These are phyloP conservation scores for Coregonus suidteri DNA, from an alignment of 2,797 vertebrate genomes.

Conservation along the genomic window DNA sequence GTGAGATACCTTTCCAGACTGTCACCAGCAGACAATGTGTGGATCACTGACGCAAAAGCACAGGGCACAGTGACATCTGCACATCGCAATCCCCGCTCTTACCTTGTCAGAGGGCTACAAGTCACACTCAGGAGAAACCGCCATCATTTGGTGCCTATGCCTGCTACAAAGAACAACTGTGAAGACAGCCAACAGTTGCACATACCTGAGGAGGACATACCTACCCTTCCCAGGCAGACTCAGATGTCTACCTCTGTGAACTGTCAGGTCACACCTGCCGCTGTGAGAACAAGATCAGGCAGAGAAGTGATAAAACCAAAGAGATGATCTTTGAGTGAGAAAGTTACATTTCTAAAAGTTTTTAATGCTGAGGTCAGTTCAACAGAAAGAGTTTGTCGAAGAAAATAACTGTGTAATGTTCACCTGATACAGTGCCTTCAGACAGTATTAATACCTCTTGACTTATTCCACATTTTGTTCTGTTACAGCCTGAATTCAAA, in stretches of 20 bases:
- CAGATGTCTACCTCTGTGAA: neutral
- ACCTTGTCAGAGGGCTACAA: conserved; percentile 3
- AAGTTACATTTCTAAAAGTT: neutral
- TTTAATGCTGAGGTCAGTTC: neutral
- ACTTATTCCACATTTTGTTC: too few relatives aligned
- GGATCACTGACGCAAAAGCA: neutral
- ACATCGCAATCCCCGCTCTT: conserved; percentile 3
- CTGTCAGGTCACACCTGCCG: neutral
- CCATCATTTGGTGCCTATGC: neutral
- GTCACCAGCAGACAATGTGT: neutral
- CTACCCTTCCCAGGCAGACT: neutral
- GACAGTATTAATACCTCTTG: too few relatives aligned
- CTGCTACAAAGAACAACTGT: neutral
- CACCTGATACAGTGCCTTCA: neutral
- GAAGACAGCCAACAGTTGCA: neutral
- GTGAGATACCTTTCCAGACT: conserved; percentile 2
- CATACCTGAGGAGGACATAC: neutral
- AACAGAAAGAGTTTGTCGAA: neutral
- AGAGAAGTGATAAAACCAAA: conserved; percentile 20
- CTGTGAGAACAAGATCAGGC: conserved; percentile 6
- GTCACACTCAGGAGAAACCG: neutral
- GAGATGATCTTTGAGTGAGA: neutral
- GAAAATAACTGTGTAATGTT: neutral
- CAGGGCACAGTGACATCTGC: conserved; percentile 17
- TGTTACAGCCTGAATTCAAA: too few relatives aligned